These are phyloP conservation scores for Zaprionus taronus DNA, from an alignment of 1,140 invertebrate species.

Conservation along the genomic window DNA sequence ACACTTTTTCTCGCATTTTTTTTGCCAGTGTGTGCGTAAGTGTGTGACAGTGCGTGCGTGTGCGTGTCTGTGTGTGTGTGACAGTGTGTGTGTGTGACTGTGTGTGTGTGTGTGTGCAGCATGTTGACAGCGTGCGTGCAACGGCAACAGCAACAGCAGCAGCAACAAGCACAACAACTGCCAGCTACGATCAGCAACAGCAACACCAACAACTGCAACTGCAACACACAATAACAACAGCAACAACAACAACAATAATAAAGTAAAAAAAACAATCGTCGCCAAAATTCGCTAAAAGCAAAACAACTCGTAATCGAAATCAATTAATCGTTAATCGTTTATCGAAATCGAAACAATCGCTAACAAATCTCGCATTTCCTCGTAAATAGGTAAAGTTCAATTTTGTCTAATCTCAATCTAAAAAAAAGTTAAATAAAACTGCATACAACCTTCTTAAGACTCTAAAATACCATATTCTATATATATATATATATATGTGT, in stretches of 20 bases:
- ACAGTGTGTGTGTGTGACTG: slow-evolving; percentile 11
- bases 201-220: slow-evolving; percentile 7
- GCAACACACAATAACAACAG: background rate
- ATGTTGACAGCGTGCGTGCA: slow-evolving; percentile 27
- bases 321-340: background rate
- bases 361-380: slow-evolving; percentile 39
- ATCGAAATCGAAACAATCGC: slow-evolving; percentile 6
- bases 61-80: slow-evolving; percentile 17
- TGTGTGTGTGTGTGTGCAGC: slow-evolving; percentile 36
- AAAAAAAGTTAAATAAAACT: slow-evolving; percentile 41
- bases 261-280: slow-evolving; percentile 14
- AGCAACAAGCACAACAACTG: slow-evolving; percentile 6
- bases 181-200: background rate
- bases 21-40: slow-evolving; percentile 17
- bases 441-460: slow-evolving; percentile 28
- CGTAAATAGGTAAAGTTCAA: slow-evolving; percentile 75
- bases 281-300: background rate
- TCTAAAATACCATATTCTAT: background rate
- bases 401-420: slow-evolving; percentile 44
- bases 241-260: background rate
- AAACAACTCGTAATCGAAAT: slow-evolving; percentile 24
- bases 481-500: background rate
- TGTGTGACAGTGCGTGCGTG: slow-evolving; percentile 16
- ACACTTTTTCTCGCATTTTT: slow-evolving; percentile 36
- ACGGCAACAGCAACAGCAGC: slow-evolving; percentile 13